Base-by-base conservation (phyloP, 1,140 invertebrate species). In the Euura saliciscinereae region DNA sequence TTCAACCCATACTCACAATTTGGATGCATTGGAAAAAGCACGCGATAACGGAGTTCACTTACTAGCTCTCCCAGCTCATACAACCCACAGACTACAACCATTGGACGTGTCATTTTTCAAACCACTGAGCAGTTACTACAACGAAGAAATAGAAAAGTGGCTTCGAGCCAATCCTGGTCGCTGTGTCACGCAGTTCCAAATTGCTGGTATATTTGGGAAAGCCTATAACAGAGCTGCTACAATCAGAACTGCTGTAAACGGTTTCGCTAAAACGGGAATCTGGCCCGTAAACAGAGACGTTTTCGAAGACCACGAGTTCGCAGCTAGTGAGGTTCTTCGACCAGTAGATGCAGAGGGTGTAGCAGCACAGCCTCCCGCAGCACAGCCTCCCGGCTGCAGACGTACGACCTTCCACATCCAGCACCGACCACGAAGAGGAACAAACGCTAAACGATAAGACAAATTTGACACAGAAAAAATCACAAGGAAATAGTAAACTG, bases 21-120 rank as follows among this genome's bases (percentile, higher is more conserved):
- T 71, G 7, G 2, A 66, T 2, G 11, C 66, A 11, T 66, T 71
- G 28, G 44, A 66, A 6, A 64, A 45, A 44, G 71, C 65, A 45
- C 42, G 71, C 4, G 45, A 66, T n/a, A 66, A 71, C 45, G n/a
- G 59, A 11, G 65, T 71, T 45, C 13, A 45, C 6, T 45, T 71
- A 13, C 6, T 71, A 13, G 66, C 65, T 66, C 66, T 71, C 11
- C 65, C 71, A 28, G 43, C 71, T 6, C 71, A 75, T 66, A 76
- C 59, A 4, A 71, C n/a, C 67, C 73, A 81, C 66, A 77, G 80
- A 68, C 67, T 89, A 6, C 86, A 88, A 71, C 84, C 86, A 11
- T 76, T 88, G 2, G 86, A 87, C 75, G 80, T 85, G 10, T 75
- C 75, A 59, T 82, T 88, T 74, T 86, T 87, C 78, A 77, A 75